phyloP scores from a whole-genome alignment of 2,888 invertebrate genomes.

The Pinctada fucata region DNA sequence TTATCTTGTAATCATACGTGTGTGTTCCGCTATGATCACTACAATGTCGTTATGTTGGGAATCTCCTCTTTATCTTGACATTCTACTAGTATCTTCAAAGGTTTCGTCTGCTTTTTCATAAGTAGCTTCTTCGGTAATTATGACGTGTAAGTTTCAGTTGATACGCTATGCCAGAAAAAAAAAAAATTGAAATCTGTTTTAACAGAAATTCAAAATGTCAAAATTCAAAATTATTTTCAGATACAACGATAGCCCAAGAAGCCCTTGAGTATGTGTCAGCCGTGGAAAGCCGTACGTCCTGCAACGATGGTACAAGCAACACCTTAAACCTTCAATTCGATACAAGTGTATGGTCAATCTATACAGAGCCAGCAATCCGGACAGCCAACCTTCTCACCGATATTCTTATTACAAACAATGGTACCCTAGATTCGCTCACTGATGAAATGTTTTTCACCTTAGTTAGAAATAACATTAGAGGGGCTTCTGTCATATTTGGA shows the following conservation, averaged over 20 bases:
- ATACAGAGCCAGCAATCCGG: constrained; percentile 66
- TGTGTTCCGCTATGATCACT: too few species aligned
- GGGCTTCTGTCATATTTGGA: constrained; percentile 66
- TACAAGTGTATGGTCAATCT: constrained; percentile 60
- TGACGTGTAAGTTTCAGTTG: too few species aligned
- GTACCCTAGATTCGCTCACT: constrained; percentile 45
- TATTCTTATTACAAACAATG: constrained; percentile 48
- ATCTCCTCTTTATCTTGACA: too few species aligned
- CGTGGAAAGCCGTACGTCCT: constrained; percentile 50
- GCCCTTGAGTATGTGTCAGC: constrained; percentile 69
- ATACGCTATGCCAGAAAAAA: not conserved
- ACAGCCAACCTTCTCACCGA: constrained; percentile 71
- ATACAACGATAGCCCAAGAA: constrained; percentile 41
- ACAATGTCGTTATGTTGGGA: too few species aligned
- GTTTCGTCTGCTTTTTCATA: too few species aligned
- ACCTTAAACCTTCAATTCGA: constrained; percentile 65
- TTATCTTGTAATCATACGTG: too few species aligned
- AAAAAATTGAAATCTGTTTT: not conserved
- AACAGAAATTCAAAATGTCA: too few species aligned
- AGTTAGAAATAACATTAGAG: constrained; percentile 70
- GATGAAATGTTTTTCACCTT: constrained; percentile 62
- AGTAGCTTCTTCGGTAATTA: too few species aligned
- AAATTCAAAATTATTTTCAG: too few species aligned
- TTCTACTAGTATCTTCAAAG: too few species aligned
- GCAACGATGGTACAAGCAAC: constrained; percentile 66